Percentiles rank a stretch among this genome's conserved stretches.
Evolutionary conservation across 2,888 invertebrate species (phyloP).

Genomic region (Rhagonycha lutea): DNA sequence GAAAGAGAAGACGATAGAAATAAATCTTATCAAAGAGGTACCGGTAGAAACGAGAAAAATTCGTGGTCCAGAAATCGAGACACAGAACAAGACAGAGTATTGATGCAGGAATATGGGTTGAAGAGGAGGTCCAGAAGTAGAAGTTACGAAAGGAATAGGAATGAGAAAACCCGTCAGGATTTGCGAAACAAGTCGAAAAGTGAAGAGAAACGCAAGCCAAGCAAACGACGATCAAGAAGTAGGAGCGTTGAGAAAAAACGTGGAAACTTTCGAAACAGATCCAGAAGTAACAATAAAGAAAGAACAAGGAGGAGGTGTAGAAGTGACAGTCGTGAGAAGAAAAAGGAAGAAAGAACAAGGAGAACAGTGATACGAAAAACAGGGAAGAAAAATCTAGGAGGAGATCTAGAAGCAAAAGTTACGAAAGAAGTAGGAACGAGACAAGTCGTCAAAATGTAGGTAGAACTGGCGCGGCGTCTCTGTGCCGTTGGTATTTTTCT

Average conservation of each 20-base stretch:
- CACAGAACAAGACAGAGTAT: not conserved
- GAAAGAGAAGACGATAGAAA: not conserved
- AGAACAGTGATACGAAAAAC: not conserved
- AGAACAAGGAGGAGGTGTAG: slow-evolving; percentile 6
- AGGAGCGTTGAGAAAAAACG: not conserved
- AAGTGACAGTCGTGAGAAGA: not conserved
- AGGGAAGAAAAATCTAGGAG: not conserved
- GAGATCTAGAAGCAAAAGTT: not conserved
- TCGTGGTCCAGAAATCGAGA: no score
- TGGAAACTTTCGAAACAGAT: slow-evolving; percentile 19
- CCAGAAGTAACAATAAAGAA: slow-evolving; percentile 6
- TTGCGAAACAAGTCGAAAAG: not conserved
- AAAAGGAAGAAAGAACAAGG: not conserved
- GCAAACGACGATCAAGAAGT: not conserved
- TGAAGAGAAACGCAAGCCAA: not conserved
- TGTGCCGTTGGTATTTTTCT: no score
- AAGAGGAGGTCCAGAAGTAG: slow-evolving; percentile 27
- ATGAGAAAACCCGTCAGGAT: not conserved
- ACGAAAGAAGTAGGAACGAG: not conserved
- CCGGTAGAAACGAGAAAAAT: no score
- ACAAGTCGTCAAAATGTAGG: not conserved
- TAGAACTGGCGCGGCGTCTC: no score
- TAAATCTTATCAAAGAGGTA: slow-evolving; percentile 20
- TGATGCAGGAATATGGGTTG: slow-evolving; percentile 14
- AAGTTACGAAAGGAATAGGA: not conserved